Conservation (phyloP, 2,113 vertebrate species). For the Turnix velox region DNA sequence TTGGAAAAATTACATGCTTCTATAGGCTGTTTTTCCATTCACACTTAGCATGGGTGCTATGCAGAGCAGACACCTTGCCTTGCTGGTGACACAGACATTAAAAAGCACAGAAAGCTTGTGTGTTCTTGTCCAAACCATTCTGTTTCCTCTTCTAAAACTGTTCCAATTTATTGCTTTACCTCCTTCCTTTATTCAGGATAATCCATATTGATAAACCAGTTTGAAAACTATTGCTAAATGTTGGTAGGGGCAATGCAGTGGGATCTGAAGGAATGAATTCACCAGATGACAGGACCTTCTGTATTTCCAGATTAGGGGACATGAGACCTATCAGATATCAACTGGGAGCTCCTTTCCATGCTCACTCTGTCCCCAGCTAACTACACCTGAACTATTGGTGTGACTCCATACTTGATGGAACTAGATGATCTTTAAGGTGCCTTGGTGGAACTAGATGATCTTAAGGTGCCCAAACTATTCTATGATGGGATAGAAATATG, state of each 20-base stretch:
- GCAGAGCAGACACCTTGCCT: neutral
- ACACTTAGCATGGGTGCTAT: neutral
- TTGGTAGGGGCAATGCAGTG: neutral
- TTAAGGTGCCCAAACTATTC: too few species aligned
- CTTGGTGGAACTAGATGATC: too few species aligned
- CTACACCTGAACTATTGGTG: too few species aligned
- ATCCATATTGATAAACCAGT: neutral
- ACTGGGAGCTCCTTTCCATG: neutral
- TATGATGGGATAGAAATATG: accelerated
- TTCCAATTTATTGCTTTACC: neutral
- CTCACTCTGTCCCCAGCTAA: neutral
- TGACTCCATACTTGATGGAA: accelerated
- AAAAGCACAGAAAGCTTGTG: neutral
- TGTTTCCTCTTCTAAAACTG: neutral
- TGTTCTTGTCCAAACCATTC: neutral
- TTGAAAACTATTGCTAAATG: neutral
- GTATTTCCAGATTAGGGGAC: neutral
- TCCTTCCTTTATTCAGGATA: neutral
- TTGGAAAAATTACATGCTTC: neutral
- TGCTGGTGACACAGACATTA: neutral
- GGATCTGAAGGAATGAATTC: neutral
- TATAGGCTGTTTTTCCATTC: neutral
- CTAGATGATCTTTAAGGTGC: too few species aligned
- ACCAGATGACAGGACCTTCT: neutral
- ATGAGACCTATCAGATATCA: neutral